Base-by-base conservation (phyloP, 2,888 invertebrate genomes). In the Drosophila pseudotalamancana region DNA sequence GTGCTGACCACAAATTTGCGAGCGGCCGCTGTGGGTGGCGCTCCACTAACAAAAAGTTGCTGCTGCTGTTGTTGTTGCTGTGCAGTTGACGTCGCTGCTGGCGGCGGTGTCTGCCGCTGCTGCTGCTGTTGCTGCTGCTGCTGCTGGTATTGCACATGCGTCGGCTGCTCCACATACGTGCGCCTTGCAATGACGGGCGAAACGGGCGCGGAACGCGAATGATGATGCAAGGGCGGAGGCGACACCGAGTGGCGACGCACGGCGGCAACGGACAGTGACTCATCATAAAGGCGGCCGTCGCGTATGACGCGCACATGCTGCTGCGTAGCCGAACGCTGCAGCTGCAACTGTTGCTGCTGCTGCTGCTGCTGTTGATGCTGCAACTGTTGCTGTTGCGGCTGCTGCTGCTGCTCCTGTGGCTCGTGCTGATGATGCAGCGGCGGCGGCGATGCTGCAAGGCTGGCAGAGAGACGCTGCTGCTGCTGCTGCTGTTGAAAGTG, bases 271-370 rank as follows among this genome's bases (percentile, higher is more conserved):
- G 56, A 29, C 23, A 69, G 19, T 1, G 83, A 62, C 54, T 91
- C 91, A 18, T 91, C 91, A 54, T 91, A 91, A 16, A 90, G 76
- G 6, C 91, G 90, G 31, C 91, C 91, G 73, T 91, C 91, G 63
- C 91, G 89, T 59, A 91, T 91, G n/a, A 91, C 91, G 19, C 91
- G 90, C 49, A 91, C 91, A 73, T 91, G 91, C 45, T 90, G 90
- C 42, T 78, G 83, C 4, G 27, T 19, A 39, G 68, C n/a, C 9
- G 55, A 34, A 1, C 54, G 25, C 1, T 32, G 56, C n/a, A 12
- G 4, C 4, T 40, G 40, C n/a, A 57, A 56, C 5, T 76, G 79
- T 19, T 60, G 45, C 35, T 73, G 77, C 25, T 59, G 57, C 6
- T 62, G 45, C 12, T 37, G 37, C 21, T 51, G 42, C 25, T 43